Evolutionary conservation across 2,888 invertebrate genomes (phyloP), one percentile per base, ranked within the genome.

Genomic region (Nyleta sp.): DNA sequence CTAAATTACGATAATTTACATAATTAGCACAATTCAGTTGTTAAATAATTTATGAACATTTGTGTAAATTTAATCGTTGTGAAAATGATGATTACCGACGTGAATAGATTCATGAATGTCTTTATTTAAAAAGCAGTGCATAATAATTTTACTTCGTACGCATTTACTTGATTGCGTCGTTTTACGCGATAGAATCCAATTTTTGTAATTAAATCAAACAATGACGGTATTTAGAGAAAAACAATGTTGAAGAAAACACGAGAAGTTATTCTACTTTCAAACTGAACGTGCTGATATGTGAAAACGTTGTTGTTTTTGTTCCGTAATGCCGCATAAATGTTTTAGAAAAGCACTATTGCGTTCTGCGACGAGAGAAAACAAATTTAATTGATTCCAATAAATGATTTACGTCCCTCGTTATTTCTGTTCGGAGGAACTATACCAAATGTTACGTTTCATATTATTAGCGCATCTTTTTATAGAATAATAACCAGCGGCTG

Each of bases 191-290:
- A 5, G 2, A 11, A 35, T 5, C 35, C 2, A 6, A 11, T 35
- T 35, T 11, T 11, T 35, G 2, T 35, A 35, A 35, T 35, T 11
- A 10, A 5, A 11, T 35, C 8, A 8, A 11, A 3, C 24, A 17
- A 40, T 17, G 5, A 40, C 20, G 8, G 11, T 40, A 40, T 13
- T 40, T 11, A 35, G n/a, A 35, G n/a, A 13, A 35, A 62, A 53
- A 46, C 22, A 46, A 64, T n/a, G 44, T 28, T 22, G 53, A 18
- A 33, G 35, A 50, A 64, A 72, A 55, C 50, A 31, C 17, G 48
- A 65, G 40, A 40, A 55, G 55, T 64, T 73, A 64, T 65, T 50
- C 73, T 59, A 73, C 73, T 73, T 73, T 73, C 73, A 20, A 44
- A 18, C 38, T 0, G 15, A 57, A 65, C 57, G 46, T 33, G 62